These are phyloP conservation scores for Tetanocera ferruginea DNA, from an alignment of 2,888 invertebrate genomes.

Conservation along the genomic window DNA sequence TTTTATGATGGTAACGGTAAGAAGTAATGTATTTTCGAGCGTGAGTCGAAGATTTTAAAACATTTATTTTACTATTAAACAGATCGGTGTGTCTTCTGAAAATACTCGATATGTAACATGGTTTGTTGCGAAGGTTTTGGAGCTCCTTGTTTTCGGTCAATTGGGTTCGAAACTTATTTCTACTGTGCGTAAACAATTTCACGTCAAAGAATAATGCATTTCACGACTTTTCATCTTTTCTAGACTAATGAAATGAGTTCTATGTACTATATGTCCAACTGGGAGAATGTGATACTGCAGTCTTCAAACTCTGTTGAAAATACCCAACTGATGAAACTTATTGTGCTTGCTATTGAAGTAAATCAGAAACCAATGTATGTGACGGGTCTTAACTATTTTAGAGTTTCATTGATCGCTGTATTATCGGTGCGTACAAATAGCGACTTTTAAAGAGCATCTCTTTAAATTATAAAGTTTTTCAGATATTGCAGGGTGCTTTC, in stretches of 20 bases:
- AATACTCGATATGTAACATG: conserved; percentile 51
- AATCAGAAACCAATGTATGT: conserved; percentile 48
- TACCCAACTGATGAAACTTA: conserved; percentile 50
- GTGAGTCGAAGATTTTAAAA: conserved; percentile 27
- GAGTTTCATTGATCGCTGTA: conserved; percentile 47
- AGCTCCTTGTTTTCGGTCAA: conserved; percentile 51
- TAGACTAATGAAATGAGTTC: conserved; percentile 52
- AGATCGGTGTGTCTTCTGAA: conserved; percentile 46
- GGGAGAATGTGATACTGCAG: conserved; percentile 50
- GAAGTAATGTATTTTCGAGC: conserved; percentile 39
- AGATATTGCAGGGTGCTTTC: conserved; percentile 52
- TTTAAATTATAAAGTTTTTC: neutral
- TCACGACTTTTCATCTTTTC: neutral
- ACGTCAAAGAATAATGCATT: neutral
- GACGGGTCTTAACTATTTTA: conserved; percentile 49
- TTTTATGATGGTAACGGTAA: conserved; percentile 60
- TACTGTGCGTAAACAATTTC: conserved; percentile 46
- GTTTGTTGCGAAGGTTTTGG: conserved; percentile 51
- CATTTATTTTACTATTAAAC: neutral
- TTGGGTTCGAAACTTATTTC: conserved; percentile 51
- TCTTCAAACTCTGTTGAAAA: conserved; percentile 48
- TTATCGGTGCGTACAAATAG: conserved; percentile 42
- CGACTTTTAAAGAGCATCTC: neutral
- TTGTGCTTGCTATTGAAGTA: conserved; percentile 47
- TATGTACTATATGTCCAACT: conserved; percentile 52